Percentiles rank a stretch among this genome's conserved stretches.
These are phyloP conservation scores for Zalophus californianus DNA, from an alignment of 2,797 vertebrate genomes.

Conservation along the genomic window DNA sequence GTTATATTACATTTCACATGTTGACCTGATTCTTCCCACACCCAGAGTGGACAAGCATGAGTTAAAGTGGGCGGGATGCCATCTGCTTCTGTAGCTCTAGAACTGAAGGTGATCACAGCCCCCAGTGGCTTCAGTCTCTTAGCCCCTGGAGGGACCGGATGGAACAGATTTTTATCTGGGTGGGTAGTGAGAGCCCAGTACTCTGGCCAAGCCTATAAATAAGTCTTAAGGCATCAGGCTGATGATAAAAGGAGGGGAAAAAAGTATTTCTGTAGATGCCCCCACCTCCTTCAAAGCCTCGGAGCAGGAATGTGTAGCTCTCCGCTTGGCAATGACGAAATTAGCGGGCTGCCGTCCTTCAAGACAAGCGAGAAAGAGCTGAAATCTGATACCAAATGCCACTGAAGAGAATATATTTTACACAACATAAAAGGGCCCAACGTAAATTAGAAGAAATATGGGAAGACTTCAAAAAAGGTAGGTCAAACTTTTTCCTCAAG, in stretches of 20 bases:
- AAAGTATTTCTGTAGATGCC: constrained; percentile 75
- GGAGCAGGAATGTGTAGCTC: constrained; percentile 63
- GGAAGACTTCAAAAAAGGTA: constrained; percentile 87
- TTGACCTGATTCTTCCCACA: not conserved
- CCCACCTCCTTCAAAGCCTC: constrained; percentile 76
- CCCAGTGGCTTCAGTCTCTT: not conserved
- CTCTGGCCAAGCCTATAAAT: constrained; percentile 55
- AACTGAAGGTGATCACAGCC: constrained; percentile 34
- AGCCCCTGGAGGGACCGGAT: not conserved
- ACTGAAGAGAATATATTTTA: constrained; percentile 86
- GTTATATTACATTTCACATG: not conserved
- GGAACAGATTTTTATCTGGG: constrained; percentile 37
- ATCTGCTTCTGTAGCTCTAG: constrained; percentile 8
- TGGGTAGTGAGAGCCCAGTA: not conserved
- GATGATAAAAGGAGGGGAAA: constrained; percentile 82
- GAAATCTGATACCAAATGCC: constrained; percentile 84
- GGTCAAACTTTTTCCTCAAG: constrained; percentile 90
- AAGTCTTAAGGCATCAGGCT: constrained; percentile 76
- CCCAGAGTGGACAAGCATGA: not conserved
- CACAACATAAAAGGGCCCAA: constrained; percentile 85
- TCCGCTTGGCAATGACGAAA: constrained; percentile 78
- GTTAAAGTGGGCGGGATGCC: not conserved
- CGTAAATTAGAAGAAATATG: constrained; percentile 90
- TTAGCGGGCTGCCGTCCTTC: constrained; percentile 81
- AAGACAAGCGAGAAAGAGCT: constrained; percentile 81